phyloP scores from a whole-genome alignment of 2,113 vertebrate genomes.

The Rhineura floridana region DNA sequence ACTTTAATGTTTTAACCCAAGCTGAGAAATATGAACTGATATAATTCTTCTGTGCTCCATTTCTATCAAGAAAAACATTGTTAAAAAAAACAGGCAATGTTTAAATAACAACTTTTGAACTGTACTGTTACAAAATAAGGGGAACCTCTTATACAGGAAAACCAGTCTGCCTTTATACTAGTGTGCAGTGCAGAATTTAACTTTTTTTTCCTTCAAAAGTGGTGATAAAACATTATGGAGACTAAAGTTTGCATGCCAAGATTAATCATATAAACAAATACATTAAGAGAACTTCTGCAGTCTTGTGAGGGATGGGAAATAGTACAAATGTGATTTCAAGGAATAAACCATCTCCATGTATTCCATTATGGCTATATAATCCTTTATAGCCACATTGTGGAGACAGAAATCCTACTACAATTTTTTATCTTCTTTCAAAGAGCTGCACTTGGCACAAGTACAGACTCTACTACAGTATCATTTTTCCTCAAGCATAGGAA shows the following conservation, averaged over 20 bases:
- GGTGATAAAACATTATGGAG: background rate
- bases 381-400: background rate
- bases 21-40: background rate
- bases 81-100: background rate
- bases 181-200: background rate
- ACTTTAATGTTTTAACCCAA: background rate
- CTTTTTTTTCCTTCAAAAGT: background rate
- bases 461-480: background rate
- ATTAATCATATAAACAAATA: background rate
- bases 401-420: constrained; percentile 1
- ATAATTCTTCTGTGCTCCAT: background rate
- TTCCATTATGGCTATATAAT: background rate
- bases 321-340: constrained; percentile 1
- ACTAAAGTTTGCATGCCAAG: background rate
- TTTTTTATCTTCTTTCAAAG: background rate
- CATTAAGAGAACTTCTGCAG: background rate
- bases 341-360: background rate
- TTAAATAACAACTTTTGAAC: background rate
- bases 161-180: background rate
- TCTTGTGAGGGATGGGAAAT: background rate
- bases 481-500: background rate
- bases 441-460: background rate
- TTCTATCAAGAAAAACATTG: background rate
- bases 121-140: background rate
- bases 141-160: background rate